A percentile compares a stretch with the other conserved stretches of the same genome.
Conservation (phyloP, 2,113 vertebrate genomes). For the Hippopotamus amphibius region DNA sequence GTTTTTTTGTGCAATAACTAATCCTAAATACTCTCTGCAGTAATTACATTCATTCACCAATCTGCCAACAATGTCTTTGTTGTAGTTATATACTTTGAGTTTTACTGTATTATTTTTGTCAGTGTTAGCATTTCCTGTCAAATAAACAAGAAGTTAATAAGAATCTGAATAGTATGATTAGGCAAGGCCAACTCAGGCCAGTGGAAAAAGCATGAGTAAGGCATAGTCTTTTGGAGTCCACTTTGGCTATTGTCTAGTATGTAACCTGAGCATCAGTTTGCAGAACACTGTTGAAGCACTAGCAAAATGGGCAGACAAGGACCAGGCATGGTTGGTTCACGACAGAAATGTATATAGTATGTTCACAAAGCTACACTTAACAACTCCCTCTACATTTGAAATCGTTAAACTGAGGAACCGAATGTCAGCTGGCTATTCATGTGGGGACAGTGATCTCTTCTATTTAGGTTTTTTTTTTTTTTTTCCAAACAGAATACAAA, state of each 20-base stretch:
- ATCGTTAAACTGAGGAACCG: background rate
- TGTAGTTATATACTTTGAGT: background rate
- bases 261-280: background rate
- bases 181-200: background rate
- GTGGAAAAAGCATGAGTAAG: background rate
- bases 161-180: background rate
- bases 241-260: fast-evolving
- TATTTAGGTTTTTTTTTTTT: background rate
- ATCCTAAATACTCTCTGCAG: background rate
- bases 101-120: background rate
- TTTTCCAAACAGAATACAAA: background rate
- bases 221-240: fast-evolving
- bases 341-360: background rate
- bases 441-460: background rate
- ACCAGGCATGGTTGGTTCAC: background rate
- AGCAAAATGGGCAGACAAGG: background rate
- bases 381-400: background rate
- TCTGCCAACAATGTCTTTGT: background rate
- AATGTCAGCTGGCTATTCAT: background rate
- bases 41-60: background rate
- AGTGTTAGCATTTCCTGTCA: background rate
- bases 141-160: background rate
- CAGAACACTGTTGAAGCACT: background rate
- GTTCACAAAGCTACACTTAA: background rate
- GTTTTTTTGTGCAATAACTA: background rate